Evolutionary conservation across 2,888 invertebrate genomes (phyloP), one percentile per base, ranked within the genome.

Genomic region (Ormyrus nitidulus): DNA sequence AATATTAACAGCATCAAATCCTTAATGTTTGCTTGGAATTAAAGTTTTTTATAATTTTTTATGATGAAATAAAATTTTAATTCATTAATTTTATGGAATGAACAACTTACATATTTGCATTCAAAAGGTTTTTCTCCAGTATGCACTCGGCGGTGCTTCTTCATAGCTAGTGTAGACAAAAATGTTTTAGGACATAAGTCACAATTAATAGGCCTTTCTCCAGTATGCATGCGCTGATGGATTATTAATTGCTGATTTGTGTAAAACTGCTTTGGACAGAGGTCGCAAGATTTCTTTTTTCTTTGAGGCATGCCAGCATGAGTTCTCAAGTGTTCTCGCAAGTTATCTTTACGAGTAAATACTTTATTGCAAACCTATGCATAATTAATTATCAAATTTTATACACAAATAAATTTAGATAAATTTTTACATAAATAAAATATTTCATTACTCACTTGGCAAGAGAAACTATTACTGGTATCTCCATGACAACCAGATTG

Each of bases 121-220:
- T 91, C 90, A 83, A 93, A 93, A 1, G 93, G 93, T 85, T 93
- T 93, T 82, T 93, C 92, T 1, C 93, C 93, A 1, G 93, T 93
- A 82, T 93, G 91, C 59, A 89, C 88, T 10, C 92, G 83, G 85
- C 92, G 84, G 90, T 96, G 96, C 87, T 96, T 96, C 85, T 94
- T 94, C 89, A 96, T 93, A 0, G 96, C 95, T 44, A 95, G 94
- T 84, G 94, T 93, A 0, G 96, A 95, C 44, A 94, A 93, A 84
- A 95, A 96, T 78, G 93, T 92, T 88, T 94, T 95, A 0, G 94
- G 93, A 86, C 96, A 96, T 81, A 94, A 90, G 86, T 95, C 94
- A 88, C 96, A 96, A 82, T 93, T 92, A 85, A 93, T 95, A 6
- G 94, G 94, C 82, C 90, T 87, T 81, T 92, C 92, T 91, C 94